Evolutionary conservation across 2,888 invertebrate species (phyloP), one percentile per base, ranked within the genome.

Genomic region (Marasmarcha lunaedactyla): DNA sequence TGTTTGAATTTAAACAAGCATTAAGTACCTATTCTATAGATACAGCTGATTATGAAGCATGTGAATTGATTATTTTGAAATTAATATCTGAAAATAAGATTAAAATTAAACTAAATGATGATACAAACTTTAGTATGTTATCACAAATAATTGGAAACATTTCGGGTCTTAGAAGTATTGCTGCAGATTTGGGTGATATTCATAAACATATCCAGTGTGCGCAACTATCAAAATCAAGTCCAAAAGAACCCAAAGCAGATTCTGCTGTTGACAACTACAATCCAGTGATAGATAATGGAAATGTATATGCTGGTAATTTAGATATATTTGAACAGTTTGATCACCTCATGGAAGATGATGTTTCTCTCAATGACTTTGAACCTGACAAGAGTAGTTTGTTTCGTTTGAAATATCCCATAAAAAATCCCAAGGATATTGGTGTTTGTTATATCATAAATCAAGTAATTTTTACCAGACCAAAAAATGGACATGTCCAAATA

Each of bases 361-460:
- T 53, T 27, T 50, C 47, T 30, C 41, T 46, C 36, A 47, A 50
- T 30, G 54, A 53, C 43, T 51, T 71, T 10, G 66, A 70, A 54
- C 59, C 72, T 10, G 78, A 79, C 39, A 61, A 49, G 42, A 45
- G 44, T 7, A 20, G 7, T 5, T 20, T 7, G 7, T 20, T 5
- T 7, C 3, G 7, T 20, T 20, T 7, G 7, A 20, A 5, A 7
- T 83, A 78, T 54, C 43, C 51, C 40, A 78, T 83, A 15, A 70
- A 65, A 45, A 65, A 73, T 44, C 50, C 54, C n/a, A 52, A 64
- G 9, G 62, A 63, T 44, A 45, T 78, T 43, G 83, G 83, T 26
- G 48, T 79, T 4, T 81, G 81, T 48, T 62, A 71, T 26, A 73
- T 83, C 37, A 71, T 83, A 42, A 83, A 81, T 50, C 73, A 77